Evolutionary conservation across 2,113 vertebrate species (phyloP).

Genomic region (Caloenas nicobarica): DNA sequence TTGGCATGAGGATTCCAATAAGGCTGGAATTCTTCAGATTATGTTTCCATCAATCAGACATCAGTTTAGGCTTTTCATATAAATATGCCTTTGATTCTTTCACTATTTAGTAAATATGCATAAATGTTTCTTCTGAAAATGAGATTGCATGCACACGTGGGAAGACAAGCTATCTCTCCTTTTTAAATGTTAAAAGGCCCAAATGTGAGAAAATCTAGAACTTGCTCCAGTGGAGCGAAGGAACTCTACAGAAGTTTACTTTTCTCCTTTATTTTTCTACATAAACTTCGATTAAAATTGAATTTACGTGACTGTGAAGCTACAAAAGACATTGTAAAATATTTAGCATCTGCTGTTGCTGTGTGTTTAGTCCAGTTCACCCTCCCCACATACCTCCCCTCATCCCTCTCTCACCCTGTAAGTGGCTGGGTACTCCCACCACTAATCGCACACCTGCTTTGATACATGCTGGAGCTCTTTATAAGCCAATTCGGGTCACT

Average conservation of each 20-base stretch:
- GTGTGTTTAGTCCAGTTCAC: background rate
- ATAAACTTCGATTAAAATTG: background rate
- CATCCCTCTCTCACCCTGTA: background rate
- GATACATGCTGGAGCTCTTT: background rate
- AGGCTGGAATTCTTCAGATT: background rate
- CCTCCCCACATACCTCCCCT: background rate
- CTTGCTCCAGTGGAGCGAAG: background rate
- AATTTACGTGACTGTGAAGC: background rate
- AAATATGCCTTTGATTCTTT: background rate
- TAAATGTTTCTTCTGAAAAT: background rate
- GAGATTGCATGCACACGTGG: background rate
- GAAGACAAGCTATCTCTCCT: background rate
- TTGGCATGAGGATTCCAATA: background rate
- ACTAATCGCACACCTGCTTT: background rate
- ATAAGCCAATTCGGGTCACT: background rate
- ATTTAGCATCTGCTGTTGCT: background rate
- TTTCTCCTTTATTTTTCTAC: background rate
- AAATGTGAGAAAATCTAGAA: background rate
- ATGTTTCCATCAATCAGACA: background rate
- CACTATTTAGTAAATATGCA: background rate
- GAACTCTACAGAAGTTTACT: background rate
- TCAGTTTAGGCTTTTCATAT: background rate
- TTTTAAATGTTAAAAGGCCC: background rate
- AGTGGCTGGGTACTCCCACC: background rate
- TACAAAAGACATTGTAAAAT: background rate